Percentiles rank a stretch among this genome's conserved stretches.
phyloP scores from a whole-genome alignment of 2,113 vertebrate genomes.

The Laticauda colubrina region DNA sequence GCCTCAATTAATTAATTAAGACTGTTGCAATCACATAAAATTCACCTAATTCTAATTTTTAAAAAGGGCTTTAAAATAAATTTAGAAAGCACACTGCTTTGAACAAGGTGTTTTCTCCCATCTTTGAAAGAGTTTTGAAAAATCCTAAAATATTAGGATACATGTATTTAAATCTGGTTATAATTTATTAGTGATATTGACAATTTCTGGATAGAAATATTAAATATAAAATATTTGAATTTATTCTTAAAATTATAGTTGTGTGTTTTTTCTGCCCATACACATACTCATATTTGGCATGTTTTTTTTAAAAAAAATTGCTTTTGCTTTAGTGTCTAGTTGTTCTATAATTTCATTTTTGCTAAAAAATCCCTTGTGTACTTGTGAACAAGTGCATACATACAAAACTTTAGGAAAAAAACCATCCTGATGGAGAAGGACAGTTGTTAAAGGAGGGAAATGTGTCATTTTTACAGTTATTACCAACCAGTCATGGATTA shows the following conservation, averaged over 20 bases:
- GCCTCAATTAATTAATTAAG: neutral
- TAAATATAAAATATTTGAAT: neutral
- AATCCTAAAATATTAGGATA: neutral
- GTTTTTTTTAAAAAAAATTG: neutral
- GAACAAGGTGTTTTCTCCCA: neutral
- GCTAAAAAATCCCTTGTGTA: neutral
- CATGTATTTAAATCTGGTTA: neutral
- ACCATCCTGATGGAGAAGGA: neutral
- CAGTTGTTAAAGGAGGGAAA: neutral
- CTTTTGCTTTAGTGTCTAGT: neutral
- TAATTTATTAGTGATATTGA: neutral
- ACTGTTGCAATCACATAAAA: neutral
- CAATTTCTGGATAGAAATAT: neutral
- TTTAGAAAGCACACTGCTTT: neutral
- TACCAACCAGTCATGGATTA: neutral
- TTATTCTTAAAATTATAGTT: neutral
- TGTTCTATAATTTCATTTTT: neutral
- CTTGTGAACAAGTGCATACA: neutral
- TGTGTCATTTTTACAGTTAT: neutral
- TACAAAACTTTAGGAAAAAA: neutral
- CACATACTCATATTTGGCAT: neutral
- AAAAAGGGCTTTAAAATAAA: neutral
- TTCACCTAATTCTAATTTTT: neutral
- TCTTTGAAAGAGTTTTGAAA: neutral
- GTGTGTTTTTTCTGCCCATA: neutral